Evolutionary conservation across 2,113 vertebrate genomes (phyloP).

Genomic region (Cochlearius cochlearius): DNA sequence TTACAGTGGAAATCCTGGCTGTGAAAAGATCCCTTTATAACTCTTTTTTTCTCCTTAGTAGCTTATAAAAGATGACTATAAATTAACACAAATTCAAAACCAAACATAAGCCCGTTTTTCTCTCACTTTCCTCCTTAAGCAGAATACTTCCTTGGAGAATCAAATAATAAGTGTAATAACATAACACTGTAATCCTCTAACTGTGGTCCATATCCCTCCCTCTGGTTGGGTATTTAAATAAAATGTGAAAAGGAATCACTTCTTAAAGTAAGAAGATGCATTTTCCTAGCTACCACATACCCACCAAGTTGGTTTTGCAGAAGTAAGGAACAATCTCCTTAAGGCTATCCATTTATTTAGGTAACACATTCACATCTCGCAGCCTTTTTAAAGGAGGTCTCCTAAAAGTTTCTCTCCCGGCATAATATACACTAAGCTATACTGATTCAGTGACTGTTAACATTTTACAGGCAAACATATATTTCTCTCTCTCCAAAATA

Average conservation of each 20-base stretch:
- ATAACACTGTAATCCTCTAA: neutral
- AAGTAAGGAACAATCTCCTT: neutral
- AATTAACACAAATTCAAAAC: neutral
- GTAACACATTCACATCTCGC: neutral
- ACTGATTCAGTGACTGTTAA: neutral
- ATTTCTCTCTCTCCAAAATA: neutral
- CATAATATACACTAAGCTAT: neutral
- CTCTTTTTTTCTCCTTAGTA: neutral
- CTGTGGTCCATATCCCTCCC: neutral
- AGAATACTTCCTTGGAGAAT: slow-evolving; percentile 3
- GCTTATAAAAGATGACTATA: neutral
- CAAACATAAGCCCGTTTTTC: neutral
- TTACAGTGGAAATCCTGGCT: neutral
- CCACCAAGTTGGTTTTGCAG: neutral
- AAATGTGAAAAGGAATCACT: neutral
- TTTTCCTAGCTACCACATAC: neutral
- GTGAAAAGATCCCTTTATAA: neutral
- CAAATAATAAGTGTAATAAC: neutral
- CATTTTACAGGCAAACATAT: neutral
- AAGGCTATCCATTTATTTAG: slow-evolving; percentile 10
- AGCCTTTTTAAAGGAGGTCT: neutral
- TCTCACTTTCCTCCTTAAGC: neutral
- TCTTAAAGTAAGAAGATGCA: neutral
- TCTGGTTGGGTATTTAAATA: neutral
- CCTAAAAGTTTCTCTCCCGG: neutral